phyloP scores from a whole-genome alignment of 2,888 invertebrate species.

The Oasisia sp. region DNA sequence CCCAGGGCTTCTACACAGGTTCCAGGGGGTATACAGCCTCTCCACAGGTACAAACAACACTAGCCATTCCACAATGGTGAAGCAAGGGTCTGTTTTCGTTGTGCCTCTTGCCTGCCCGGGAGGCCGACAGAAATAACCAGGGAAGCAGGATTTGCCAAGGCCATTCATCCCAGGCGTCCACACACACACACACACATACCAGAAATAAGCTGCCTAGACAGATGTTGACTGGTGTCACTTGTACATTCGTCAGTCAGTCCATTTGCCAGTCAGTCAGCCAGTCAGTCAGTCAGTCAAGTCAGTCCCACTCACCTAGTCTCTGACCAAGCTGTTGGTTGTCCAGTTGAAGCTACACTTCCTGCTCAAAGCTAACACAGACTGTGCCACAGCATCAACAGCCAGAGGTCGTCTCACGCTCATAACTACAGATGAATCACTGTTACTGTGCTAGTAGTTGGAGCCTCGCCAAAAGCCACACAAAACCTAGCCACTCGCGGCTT shows the following conservation, averaged over 20 bases:
- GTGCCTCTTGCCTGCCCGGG: not conserved
- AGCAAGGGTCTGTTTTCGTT: not conserved
- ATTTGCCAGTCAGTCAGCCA: too few relatives aligned
- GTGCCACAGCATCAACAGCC: slow-evolving; percentile 3
- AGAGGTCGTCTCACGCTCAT: not conserved
- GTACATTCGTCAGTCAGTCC: not conserved
- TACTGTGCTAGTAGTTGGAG: not conserved
- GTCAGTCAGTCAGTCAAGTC: not conserved
- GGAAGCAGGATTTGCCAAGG: not conserved
- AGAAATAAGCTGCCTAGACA: not conserved
- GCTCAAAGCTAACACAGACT: not conserved
- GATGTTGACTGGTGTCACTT: not conserved
- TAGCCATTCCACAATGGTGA: not conserved
- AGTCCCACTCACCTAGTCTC: not conserved
- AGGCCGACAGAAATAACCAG: not conserved
- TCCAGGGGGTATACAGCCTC: too few relatives aligned
- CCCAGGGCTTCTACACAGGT: too few relatives aligned
- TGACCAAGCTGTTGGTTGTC: not conserved
- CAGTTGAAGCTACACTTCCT: not conserved
- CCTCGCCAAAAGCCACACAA: slow-evolving; percentile 3
- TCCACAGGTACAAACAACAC: too few relatives aligned
- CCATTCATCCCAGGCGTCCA: not conserved
- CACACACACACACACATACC: not conserved
- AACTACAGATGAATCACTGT: slow-evolving; percentile 12
- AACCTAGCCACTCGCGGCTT: not conserved